Evolutionary conservation across 2,113 vertebrate genomes (phyloP).

Genomic region (Corythornis cristatus): DNA sequence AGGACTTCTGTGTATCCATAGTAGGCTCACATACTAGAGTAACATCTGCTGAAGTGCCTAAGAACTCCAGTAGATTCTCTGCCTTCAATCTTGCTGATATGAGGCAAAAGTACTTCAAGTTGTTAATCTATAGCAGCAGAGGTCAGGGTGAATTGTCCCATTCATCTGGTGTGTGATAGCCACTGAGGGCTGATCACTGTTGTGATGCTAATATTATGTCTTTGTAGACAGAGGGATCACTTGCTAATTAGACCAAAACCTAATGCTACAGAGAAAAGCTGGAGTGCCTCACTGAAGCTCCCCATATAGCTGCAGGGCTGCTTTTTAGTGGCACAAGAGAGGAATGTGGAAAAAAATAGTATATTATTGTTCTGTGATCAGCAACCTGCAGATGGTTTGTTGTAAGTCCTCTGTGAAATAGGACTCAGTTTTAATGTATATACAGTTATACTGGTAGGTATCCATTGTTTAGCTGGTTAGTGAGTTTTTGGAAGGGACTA

Average conservation of each 20-base stretch:
- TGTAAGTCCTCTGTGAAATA: not conserved
- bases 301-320: accelerated
- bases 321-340: not conserved
- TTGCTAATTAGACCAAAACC: not conserved
- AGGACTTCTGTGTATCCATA: not conserved
- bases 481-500: not conserved
- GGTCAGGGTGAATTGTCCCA: not conserved
- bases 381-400: not conserved
- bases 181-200: not conserved
- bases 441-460: not conserved
- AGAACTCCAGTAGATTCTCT: not conserved
- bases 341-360: not conserved
- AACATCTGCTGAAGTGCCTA: not conserved
- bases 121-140: not conserved
- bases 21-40: not conserved
- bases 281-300: not conserved
- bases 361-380: not conserved
- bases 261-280: not conserved
- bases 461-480: not conserved
- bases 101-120: not conserved
- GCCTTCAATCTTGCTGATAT: not conserved
- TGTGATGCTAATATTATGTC: not conserved
- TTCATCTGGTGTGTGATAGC: not conserved
- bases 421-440: not conserved
- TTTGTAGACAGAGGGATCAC: not conserved